phyloP scores from a whole-genome alignment of 2,113 vertebrate genomes.

The Agapornis roseicollis region DNA sequence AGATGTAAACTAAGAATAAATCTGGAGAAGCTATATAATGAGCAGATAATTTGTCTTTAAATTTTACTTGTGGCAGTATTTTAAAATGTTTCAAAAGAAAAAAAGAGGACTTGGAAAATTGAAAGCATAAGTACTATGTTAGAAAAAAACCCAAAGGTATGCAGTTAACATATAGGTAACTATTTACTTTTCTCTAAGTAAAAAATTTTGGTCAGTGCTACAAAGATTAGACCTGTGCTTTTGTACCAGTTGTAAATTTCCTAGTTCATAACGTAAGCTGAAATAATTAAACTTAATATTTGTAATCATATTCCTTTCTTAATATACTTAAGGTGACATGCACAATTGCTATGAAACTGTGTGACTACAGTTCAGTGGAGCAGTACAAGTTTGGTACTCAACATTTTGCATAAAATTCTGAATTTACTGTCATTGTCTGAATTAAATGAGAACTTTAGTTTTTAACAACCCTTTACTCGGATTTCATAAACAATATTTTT shows the following conservation, averaged over 20 bases:
- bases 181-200: neutral
- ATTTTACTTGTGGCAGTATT: neutral
- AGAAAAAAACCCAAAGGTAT: neutral
- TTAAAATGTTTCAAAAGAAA: neutral
- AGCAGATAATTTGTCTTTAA: neutral
- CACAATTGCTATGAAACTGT: neutral
- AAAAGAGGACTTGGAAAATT: neutral
- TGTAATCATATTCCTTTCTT: neutral
- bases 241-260: neutral
- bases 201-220: neutral
- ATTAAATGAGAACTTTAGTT: neutral
- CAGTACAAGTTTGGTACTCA: neutral
- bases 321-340: neutral
- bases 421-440: neutral
- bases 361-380: neutral
- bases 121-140: neutral
- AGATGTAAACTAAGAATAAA: neutral
- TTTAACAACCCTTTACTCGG: neutral
- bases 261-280: neutral
- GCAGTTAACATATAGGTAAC: neutral
- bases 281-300: neutral
- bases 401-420: neutral
- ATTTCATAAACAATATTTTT: neutral
- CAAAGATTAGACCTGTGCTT: neutral
- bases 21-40: neutral